Base-by-base conservation (phyloP, 1,140 invertebrate genomes). In the Psix sp. region DNA sequence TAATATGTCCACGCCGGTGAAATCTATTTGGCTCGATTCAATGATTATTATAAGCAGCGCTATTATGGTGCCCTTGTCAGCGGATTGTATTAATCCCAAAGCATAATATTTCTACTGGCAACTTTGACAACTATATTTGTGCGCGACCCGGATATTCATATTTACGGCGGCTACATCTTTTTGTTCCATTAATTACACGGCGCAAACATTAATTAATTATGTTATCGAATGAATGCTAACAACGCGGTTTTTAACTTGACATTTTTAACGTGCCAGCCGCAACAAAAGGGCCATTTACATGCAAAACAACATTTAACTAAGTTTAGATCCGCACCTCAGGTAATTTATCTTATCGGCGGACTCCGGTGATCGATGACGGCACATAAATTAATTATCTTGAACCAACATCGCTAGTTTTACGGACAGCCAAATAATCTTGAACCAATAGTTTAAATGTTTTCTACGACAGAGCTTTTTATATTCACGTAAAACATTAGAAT, bases 211-310 rank as follows among this genome's bases (percentile, higher is more conserved):
- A 42, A 67, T 57, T 67, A 49, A 52, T 49, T 36, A 17, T 16
- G 11, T 24, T 33, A 24, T 39, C 26, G 5, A 14, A 2, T 24
- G 29, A 35, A 31, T n/a, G 26, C 21, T 11, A 49, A 49, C 35
- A 62, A 49, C 20, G 14, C 14, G 17, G 59, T 57, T 57, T 67
- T 66, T 66, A 46, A 31, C n/a, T 40, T 16, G 21, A 46, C 18
- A 10, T 16, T 42, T 43, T 24, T 9, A 36, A 1, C 5, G n/a
- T 21, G 9, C 2, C 1, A 4, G n/a, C 63, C 56, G 51, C 40
- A 56, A 74, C 66, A 59, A 77, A 79, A 76, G 71, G 66, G 38
- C 42, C 26, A 79, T 79, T 78, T 76, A 60, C 79, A 78, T 78
- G 66, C 72, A 51, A 60, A 72, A 45, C 45, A 16, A n/a, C 35